Conservation (phyloP, 2,113 vertebrate genomes). For the Eupsittula cactorum region DNA sequence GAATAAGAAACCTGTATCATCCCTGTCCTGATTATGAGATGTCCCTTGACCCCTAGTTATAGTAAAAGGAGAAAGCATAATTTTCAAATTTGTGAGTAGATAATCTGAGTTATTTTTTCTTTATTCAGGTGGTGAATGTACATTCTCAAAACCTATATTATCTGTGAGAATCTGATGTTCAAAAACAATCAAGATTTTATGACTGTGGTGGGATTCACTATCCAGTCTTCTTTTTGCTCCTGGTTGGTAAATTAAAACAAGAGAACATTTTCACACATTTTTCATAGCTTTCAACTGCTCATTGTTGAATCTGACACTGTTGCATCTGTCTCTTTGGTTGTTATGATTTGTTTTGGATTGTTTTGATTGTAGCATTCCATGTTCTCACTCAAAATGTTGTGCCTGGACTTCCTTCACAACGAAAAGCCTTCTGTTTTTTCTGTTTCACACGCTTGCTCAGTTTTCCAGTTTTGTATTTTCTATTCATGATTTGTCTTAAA, state of each 20-base stretch:
- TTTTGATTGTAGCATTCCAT: too few relatives aligned
- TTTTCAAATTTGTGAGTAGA: not conserved
- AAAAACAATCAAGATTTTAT: not conserved
- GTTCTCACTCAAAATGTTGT: not conserved
- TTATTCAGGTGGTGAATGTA: not conserved
- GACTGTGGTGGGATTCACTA: not conserved
- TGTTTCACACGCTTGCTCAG: not conserved
- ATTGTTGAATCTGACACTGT: not conserved
- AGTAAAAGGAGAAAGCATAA: not conserved
- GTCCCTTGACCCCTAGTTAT: fast-evolving
- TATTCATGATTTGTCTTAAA: not conserved
- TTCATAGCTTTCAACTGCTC: not conserved
- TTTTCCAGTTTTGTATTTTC: not conserved
- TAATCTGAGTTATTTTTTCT: not conserved
- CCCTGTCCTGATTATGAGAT: not conserved
- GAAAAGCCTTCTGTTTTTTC: not conserved
- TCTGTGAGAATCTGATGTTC: not conserved
- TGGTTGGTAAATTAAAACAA: not conserved
- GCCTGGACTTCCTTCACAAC: not conserved
- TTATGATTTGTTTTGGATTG: not conserved
- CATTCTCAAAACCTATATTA: not conserved
- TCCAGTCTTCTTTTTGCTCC: not conserved
- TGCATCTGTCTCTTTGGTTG: not conserved
- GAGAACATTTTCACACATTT: not conserved
- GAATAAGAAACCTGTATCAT: not conserved